Evolutionary conservation across 2,113 vertebrate genomes (phyloP).

Genomic region (Microcebus murinus): DNA sequence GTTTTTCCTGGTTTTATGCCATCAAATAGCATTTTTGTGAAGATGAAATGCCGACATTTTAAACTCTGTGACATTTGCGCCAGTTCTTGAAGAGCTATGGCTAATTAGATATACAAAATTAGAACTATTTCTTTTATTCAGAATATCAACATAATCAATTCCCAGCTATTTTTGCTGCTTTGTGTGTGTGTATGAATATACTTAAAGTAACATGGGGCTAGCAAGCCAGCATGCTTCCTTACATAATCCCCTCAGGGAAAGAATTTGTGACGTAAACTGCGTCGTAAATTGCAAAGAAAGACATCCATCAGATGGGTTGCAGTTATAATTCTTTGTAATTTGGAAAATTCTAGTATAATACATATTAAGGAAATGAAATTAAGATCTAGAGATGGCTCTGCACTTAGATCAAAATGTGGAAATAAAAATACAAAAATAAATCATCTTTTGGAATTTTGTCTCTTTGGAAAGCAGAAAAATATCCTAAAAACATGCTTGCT

Average conservation of each 20-base stretch:
- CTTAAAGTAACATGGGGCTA: slow-evolving; percentile 33
- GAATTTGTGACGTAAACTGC: slow-evolving; percentile 15
- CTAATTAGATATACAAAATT: slow-evolving; percentile 72
- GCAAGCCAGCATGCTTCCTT: neutral
- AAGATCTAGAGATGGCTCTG: neutral
- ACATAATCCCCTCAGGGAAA: neutral
- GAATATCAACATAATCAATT: slow-evolving; percentile 66
- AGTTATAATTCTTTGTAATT: slow-evolving; percentile 33
- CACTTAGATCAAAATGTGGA: neutral
- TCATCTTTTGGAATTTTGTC: neutral
- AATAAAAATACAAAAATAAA: slow-evolving; percentile 42
- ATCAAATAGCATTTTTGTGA: slow-evolving; percentile 58
- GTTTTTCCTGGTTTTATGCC: slow-evolving; percentile 55
- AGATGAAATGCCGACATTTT: slow-evolving; percentile 59
- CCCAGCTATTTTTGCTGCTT: slow-evolving; percentile 60
- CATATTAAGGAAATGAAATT: neutral
- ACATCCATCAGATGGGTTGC: neutral
- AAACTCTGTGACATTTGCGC: slow-evolving; percentile 52
- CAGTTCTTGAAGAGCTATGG: slow-evolving; percentile 49
- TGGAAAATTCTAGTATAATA: slow-evolving; percentile 40
- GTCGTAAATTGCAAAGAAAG: slow-evolving; percentile 34
- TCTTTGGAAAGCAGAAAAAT: slow-evolving; percentile 31
- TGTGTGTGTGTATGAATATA: neutral
- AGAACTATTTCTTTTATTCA: slow-evolving; percentile 33
- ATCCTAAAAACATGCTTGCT: neutral